phyloP scores from a whole-genome alignment of 2,888 invertebrate species.

The Mylabris sibirica region DNA sequence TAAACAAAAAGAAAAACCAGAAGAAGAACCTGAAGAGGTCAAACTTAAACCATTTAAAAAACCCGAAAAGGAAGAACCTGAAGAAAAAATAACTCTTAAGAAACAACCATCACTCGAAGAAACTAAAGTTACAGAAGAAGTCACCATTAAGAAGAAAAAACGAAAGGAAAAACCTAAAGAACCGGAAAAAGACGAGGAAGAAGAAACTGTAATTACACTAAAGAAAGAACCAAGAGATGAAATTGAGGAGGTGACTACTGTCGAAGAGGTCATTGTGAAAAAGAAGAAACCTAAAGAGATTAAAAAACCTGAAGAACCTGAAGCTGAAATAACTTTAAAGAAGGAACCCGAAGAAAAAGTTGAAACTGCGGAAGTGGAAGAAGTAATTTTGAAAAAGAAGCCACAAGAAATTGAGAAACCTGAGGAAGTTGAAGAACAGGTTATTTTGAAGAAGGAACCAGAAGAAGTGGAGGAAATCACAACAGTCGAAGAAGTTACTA shows the following conservation, averaged over 20 bases:
- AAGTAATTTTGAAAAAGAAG: not conserved
- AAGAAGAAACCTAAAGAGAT: constrained; percentile 14
- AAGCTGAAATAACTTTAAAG: constrained; percentile 16
- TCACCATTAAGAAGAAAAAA: constrained; percentile 35
- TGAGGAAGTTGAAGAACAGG: constrained; percentile 22
- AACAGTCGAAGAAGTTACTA: constrained; percentile 34
- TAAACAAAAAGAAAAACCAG: constrained; percentile 53
- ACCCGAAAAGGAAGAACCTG: constrained; percentile 59
- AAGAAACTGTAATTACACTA: constrained; percentile 14
- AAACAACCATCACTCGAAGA: constrained; percentile 48
- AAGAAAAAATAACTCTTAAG: constrained; percentile 50
- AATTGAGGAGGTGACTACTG: not conserved
- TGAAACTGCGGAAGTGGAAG: not conserved
- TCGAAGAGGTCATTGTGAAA: not conserved
- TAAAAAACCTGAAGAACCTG: constrained; percentile 14
- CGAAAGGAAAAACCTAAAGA: constrained; percentile 18
- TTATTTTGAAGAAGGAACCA: constrained; percentile 22
- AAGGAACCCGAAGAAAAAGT: constrained; percentile 14
- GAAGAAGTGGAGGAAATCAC: constrained; percentile 19
- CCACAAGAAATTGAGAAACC: constrained; percentile 11
- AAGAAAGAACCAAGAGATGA: not conserved
- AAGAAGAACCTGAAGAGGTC: constrained; percentile 58
- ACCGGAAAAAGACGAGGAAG: constrained; percentile 5
- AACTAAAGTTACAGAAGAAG: constrained; percentile 37
- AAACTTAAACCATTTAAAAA: constrained; percentile 54